Percentiles rank a stretch among this genome's conserved stretches.
Conservation (phyloP, 2,113 vertebrate species). For the Trinectes maculatus region DNA sequence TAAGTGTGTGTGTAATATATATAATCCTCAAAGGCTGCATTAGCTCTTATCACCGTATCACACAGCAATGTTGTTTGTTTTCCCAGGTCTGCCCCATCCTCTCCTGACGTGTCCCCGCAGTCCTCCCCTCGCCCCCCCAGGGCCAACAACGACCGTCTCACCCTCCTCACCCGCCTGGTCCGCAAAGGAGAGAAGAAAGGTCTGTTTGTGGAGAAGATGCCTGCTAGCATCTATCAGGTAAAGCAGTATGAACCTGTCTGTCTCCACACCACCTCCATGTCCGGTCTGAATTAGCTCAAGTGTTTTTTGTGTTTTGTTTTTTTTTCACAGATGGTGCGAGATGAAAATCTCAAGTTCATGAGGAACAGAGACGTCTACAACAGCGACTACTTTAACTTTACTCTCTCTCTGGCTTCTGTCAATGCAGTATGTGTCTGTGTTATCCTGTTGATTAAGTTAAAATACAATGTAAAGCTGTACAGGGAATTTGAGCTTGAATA, state of each 20-base stretch:
- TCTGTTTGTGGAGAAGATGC: conserved; percentile 99
- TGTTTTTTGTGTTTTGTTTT: background rate
- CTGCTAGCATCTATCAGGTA: conserved; percentile 96
- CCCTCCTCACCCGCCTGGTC: conserved; percentile 95
- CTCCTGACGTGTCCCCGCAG: conserved; percentile 96
- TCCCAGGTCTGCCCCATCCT: conserved; percentile 94
- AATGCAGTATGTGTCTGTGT: conserved; percentile 88
- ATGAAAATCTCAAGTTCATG: conserved; percentile 99
- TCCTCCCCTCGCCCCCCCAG: conserved; percentile 95
- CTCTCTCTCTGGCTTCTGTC: conserved; percentile 93
- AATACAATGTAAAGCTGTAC: background rate
- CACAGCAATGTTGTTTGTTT: background rate
- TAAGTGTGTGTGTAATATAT: no score
- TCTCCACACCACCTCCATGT: background rate
- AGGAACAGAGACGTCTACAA: conserved; percentile 98
- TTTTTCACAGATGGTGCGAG: conserved; percentile 99
- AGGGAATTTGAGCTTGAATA: background rate
- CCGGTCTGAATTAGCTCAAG: background rate
- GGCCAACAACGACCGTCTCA: conserved; percentile 95
- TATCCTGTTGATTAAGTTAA: background rate
- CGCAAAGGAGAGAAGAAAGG: conserved; percentile 98
- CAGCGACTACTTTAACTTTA: conserved; percentile 98
- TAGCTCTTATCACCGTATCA: background rate
- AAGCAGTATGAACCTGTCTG: background rate
- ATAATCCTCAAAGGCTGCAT: background rate